Percentiles rank a stretch among this genome's conserved stretches.
Conservation (phyloP, 2,797 vertebrate species). For the Neosilurus hyrtlii region DNA sequence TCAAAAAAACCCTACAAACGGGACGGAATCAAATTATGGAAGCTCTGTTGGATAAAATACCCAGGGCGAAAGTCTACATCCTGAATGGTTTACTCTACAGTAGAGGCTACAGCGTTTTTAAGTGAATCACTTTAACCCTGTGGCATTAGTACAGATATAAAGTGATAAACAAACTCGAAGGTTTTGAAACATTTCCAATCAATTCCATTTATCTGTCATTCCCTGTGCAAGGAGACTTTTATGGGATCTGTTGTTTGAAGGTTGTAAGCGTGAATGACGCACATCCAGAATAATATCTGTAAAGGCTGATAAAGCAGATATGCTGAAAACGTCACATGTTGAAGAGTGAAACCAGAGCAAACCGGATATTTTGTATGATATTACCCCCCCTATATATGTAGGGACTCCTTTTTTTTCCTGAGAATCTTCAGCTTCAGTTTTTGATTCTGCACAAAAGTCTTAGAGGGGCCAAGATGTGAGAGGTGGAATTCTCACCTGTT, state of each 20-base stretch:
- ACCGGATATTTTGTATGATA: neutral
- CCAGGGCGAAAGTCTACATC: neutral
- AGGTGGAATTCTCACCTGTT: slow-evolving; percentile 75
- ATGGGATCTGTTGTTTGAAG: neutral
- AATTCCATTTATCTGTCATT: neutral
- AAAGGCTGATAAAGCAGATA: neutral
- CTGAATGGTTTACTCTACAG: neutral
- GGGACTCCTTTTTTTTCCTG: neutral
- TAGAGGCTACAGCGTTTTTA: neutral
- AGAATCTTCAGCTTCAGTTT: neutral
- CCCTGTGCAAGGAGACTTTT: neutral
- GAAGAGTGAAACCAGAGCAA: neutral
- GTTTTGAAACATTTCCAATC: neutral
- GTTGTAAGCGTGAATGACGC: neutral
- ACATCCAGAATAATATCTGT: neutral
- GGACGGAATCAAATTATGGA: neutral
- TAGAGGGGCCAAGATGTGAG: neutral
- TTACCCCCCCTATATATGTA: neutral
- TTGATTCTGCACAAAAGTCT: neutral
- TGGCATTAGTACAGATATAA: neutral
- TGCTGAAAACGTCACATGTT: neutral
- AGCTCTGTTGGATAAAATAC: neutral
- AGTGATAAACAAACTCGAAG: neutral
- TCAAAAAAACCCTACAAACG: neutral
- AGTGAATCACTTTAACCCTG: neutral